Base-by-base conservation (phyloP, 2,113 vertebrate species). In the Apus apus region DNA sequence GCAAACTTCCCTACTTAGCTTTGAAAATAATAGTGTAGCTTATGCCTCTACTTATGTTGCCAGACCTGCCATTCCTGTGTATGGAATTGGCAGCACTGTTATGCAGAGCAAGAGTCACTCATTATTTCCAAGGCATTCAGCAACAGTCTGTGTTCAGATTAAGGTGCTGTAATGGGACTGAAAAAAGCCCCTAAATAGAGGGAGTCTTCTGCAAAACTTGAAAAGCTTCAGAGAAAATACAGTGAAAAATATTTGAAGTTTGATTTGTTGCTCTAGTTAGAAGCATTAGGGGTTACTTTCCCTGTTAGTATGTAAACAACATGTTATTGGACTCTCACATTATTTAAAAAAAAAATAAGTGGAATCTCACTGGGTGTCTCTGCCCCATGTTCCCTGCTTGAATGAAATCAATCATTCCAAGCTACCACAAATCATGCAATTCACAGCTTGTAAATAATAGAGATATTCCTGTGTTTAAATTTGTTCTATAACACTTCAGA, bases 401-500 rank as follows among this genome's bases (percentile, higher is more conserved):
- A 66, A 70, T 40, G 5, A 80, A 56, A 54, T 65, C 4, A 79
- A 45, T 73, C 54, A 66, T 90, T 70, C 54, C 26, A 54, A 70
- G 9, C 48, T 27, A 38, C 3, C 27, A 51, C 20, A 51, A 45
- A 15, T 56, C 10, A 11, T 18, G 18, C 11, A 18, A 15, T 50
- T 74, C 38, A 36, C 65, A 65, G 19, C 16, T 68, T 85, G 26
- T 50, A 36, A 53, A 26, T 60, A 65, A 32, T 15, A 29, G 18
- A 29, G 54, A 13, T 38, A 13, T n/a, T 79, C 13, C 54, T 77
- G 20, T 13, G 15, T 40, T 38, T 38, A 38, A 38, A 38, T 51
- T 60, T 61, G 12, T 61, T 11, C 29, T 65, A 1, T 5, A 32
- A 34, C 0, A 0, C 9, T 73, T 34, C 30, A 45, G 8, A 29